Evolutionary conservation across 1,140 invertebrate species (phyloP).

Genomic region (Drosophila willistoni): DNA sequence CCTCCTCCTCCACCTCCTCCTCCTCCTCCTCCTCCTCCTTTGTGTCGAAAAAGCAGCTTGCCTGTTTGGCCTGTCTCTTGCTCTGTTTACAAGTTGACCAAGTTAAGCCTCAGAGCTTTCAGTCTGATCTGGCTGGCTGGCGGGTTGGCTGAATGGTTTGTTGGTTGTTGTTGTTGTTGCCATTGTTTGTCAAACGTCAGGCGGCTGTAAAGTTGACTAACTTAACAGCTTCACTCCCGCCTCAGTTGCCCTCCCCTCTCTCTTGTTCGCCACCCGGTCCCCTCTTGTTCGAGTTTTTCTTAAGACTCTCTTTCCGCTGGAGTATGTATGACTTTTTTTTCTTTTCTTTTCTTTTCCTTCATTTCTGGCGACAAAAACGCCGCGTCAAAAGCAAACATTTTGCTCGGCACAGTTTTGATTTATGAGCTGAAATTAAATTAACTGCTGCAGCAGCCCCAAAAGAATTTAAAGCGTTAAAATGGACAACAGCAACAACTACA

Average conservation of each 20-base stretch:
- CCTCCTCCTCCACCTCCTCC: not conserved
- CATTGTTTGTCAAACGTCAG: constrained; percentile 73
- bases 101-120: constrained; percentile 32
- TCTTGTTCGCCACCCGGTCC: not conserved
- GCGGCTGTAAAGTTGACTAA: constrained; percentile 59
- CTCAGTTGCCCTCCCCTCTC: constrained; percentile 21
- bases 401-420: constrained; percentile 81
- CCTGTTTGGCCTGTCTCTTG: constrained; percentile 26
- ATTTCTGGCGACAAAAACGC: constrained; percentile 71
- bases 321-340: constrained; percentile 1
- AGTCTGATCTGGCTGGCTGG: constrained; percentile 8
- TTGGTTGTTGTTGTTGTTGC: constrained; percentile 13
- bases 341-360: not conserved
- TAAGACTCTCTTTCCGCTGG: constrained; percentile 15
- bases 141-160: not conserved
- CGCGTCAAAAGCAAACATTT: constrained; percentile 81
- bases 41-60: constrained; percentile 35
- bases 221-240: constrained; percentile 49
- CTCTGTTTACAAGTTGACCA: constrained; percentile 39
- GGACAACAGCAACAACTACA: constrained; percentile 29
- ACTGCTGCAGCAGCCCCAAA: constrained; percentile 61
- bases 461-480: constrained; percentile 77
- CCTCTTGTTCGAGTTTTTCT: constrained; percentile 49
- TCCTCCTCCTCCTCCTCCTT: not conserved
- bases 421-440: constrained; percentile 82